Evolutionary conservation across 2,797 vertebrate genomes (phyloP), one percentile per base, ranked within the genome.

Genomic region (Parauchenoglanis punctatus): DNA sequence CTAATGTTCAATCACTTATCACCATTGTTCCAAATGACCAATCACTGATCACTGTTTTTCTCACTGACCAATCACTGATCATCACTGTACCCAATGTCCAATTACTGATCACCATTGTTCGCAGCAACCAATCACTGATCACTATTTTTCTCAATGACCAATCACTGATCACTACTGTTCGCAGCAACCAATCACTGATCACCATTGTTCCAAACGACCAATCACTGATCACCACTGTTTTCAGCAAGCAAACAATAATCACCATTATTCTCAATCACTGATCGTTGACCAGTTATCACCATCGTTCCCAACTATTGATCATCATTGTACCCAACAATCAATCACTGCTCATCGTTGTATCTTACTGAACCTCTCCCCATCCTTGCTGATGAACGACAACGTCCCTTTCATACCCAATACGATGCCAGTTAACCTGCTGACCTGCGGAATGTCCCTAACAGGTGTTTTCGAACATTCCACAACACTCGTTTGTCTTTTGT

Each of bases 91-190:
- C 8, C 18, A 46, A 5, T 0, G 2, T 35, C 15, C 13, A 49
- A 49, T 75, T 4, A 49, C 0, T n/a, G 11, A 75, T 49, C 7
- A 13, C 11, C 11, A 73, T 46, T 46, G 44, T 49, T 6, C 72
- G 10, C 4, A n/a, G 1, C 1, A 0, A 15, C 1, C 12, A 7
- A 17, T 49, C 4, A 40, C 6, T 23, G 70, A 23, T 3, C 15
- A 65, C 3, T 7, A 65, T 1, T 13, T 4, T 70, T 18, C 15
- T 6, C 31, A 35, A 35, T 7, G 6, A 40, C 67, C n/a, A 2
- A 18, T 70, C 7, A 67, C 11, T 35, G 68, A 18, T 20, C 28
- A 17, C 65, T 2, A 31, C 3, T 67, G 7, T 70, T 20, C 68
- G 1, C 31, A 40, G 3, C 0, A 1, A 18, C 17, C 35, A 23